Evolutionary conservation across 2,888 invertebrate genomes (phyloP).

Genomic region (Hesperia comma): DNA sequence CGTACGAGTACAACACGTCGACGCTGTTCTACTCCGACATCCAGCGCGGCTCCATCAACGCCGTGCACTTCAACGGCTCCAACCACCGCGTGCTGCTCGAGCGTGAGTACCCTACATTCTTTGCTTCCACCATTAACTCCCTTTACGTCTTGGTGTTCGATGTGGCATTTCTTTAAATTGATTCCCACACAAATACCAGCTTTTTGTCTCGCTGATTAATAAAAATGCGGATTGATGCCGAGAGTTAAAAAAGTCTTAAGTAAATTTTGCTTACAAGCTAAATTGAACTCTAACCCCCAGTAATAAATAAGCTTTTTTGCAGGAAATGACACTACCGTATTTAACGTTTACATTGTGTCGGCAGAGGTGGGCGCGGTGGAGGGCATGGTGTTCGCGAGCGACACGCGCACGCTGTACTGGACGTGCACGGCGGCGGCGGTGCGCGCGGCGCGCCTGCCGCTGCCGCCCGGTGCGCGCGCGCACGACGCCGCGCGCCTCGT

Average conservation of each 20-base stretch:
- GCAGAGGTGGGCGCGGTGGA: slow-evolving; percentile 93
- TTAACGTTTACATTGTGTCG: background rate
- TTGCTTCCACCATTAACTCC: background rate
- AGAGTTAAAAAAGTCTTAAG: too few species aligned
- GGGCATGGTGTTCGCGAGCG: slow-evolving; percentile 91
- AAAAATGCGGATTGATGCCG: too few species aligned
- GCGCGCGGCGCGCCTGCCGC: slow-evolving; percentile 45
- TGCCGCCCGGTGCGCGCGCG: slow-evolving; percentile 41
- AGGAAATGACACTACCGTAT: too few species aligned
- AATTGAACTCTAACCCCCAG: too few species aligned
- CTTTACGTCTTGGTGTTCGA: too few species aligned
- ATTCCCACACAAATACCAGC: too few species aligned
- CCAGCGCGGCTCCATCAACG: slow-evolving; percentile 92
- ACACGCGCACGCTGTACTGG: slow-evolving; percentile 91
- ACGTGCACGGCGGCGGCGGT: slow-evolving; percentile 89
- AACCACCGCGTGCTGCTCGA: slow-evolving; percentile 88
- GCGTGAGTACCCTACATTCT: slow-evolving; percentile 76
- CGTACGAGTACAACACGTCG: slow-evolving; percentile 88
- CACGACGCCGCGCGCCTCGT: slow-evolving; percentile 50
- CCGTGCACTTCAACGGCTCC: slow-evolving; percentile 91
- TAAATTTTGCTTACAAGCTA: too few species aligned
- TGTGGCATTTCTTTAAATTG: too few species aligned
- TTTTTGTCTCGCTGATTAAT: too few species aligned
- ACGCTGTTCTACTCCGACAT: slow-evolving; percentile 95
- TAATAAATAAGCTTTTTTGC: too few species aligned